Conservation (phyloP, 1,140 invertebrate species). For the Drosophila jambulina region DNA sequence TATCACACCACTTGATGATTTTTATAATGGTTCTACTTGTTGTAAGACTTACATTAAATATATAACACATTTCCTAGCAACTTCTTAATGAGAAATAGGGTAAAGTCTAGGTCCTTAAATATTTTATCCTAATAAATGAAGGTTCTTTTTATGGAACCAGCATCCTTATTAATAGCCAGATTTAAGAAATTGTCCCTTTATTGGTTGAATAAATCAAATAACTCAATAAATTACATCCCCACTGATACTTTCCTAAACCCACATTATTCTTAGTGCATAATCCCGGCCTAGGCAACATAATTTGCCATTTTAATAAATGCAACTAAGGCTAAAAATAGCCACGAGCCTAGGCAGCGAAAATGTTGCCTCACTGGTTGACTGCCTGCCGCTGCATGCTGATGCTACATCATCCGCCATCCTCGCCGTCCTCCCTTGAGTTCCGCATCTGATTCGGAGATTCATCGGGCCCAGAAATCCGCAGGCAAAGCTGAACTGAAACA, state of each 20-base stretch:
- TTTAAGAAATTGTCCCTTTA: too few relatives aligned
- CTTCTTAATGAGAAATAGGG: too few relatives aligned
- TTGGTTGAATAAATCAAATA: too few relatives aligned
- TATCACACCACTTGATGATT: too few relatives aligned
- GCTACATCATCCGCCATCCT: slow-evolving; percentile 4
- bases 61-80: too few relatives aligned
- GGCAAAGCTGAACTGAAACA: slow-evolving; percentile 2
- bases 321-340: slow-evolving; percentile 72
- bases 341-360: slow-evolving; percentile 46
- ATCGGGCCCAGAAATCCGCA: slow-evolving; percentile 27
- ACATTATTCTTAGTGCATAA: slow-evolving; percentile 11
- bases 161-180: too few relatives aligned
- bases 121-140: too few relatives aligned
- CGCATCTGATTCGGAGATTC: slow-evolving; percentile 34
- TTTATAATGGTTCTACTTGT: too few relatives aligned
- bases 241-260: neutral
- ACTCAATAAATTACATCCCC: too few relatives aligned
- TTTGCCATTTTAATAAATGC: slow-evolving; percentile 82
- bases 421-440: slow-evolving; percentile 23
- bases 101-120: too few relatives aligned
- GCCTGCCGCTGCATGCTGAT: slow-evolving; percentile 35
- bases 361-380: slow-evolving; percentile 66
- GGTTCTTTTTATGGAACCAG: too few relatives aligned
- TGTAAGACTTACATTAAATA: too few relatives aligned
- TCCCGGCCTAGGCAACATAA: slow-evolving; percentile 42